Base-by-base conservation (phyloP, 1,140 invertebrate genomes). In the Laupala kohalensis region DNA sequence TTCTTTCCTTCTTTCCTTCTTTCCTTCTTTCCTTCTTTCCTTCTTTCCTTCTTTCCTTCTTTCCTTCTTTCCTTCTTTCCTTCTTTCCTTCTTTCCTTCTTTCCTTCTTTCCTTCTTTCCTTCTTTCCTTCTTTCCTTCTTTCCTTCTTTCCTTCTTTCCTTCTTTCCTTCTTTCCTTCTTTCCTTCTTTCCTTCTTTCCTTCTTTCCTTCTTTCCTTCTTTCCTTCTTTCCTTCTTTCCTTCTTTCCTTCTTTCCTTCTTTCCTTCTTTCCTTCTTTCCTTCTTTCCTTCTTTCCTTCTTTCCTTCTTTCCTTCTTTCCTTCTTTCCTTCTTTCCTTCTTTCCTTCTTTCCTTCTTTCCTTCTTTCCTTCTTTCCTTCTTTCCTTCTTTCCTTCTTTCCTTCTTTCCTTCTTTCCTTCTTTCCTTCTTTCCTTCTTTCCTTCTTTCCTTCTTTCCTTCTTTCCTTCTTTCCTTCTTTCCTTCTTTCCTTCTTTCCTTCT, bases 91-190 rank as follows among this genome's bases (percentile, higher is more conserved):
- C 65, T 23, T 67, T 67, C 65, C 24, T 67, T 67, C 65, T 23
- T 12, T 67, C 65, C 65, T 67, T 67, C 65, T 26, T 67, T 67
- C 65, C 65, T 12, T 67, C 65, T 23, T 67, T 67, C 65, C 65
- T 67, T 67, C 65, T 26, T 67, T 67, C 65, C 65, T 12, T 67
- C 65, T 23, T 67, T 67, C 65, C 65, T 67, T 67, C 65, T 26
- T 67, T 67, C 65, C 65, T 67, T 67, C 65, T 23, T 67, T 67
- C 65, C 65, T 67, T 67, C 65, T 26, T 67, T 67, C 65, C 65
- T 67, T 67, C 65, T 23, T 67, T 67, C 65, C 65, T 67, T 67
- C 65, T 26, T 67, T 67, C 65, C 65, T 67, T 67, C 65, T 23
- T 67, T 67, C 65, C 24, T 67, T 67, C 65, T 23, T 12, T 67